These are phyloP conservation scores for Columba livia DNA, from an alignment of 2,113 vertebrate genomes.

Conservation along the genomic window DNA sequence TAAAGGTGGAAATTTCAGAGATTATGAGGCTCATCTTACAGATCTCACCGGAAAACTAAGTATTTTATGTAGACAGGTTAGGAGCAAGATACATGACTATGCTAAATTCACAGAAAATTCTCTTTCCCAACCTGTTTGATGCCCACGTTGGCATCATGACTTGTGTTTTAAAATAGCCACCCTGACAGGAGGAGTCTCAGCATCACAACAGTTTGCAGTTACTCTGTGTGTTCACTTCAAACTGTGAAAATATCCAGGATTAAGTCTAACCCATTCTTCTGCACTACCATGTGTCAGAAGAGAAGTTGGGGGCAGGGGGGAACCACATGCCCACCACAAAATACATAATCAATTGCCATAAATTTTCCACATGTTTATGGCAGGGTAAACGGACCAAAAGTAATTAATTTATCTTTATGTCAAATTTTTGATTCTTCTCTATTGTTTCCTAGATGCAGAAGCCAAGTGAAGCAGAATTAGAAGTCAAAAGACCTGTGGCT, in stretches of 20 bases:
- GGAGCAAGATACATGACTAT: accelerated
- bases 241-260: not conserved
- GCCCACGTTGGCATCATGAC: not conserved
- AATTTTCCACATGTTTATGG: not conserved
- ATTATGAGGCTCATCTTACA: not conserved
- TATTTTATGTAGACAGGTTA: not conserved
- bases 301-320: not conserved
- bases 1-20: not conserved
- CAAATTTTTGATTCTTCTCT: not conserved
- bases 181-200: not conserved
- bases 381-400: not conserved
- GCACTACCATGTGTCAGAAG: not conserved
- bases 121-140: not conserved
- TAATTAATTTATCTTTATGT: not conserved
- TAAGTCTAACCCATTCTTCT: not conserved
- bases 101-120: not conserved
- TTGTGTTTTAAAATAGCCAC: not conserved
- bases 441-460: not conserved
- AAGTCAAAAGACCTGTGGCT: not conserved
- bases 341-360: not conserved
- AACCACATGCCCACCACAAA: not conserved
- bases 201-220: not conserved
- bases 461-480: not conserved
- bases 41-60: not conserved
- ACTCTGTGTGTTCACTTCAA: not conserved